A percentile compares a stretch with the other conserved stretches of the same genome.
Evolutionary conservation across 2,888 invertebrate genomes (phyloP).

Genomic region (Altica lythri): DNA sequence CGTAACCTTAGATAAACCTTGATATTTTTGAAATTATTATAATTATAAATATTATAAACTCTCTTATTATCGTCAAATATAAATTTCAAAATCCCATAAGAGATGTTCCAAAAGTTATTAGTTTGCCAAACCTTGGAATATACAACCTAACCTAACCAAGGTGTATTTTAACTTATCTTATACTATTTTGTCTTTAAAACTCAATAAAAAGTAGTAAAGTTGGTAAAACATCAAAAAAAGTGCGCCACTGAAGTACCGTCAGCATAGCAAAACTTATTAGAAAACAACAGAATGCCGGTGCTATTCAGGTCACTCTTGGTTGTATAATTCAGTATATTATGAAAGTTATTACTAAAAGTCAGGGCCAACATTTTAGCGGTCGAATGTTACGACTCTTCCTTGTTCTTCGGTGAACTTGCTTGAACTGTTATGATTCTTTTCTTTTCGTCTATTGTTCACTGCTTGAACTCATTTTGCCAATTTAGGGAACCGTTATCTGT

Average conservation of each 20-base stretch:
- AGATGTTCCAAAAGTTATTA: no score
- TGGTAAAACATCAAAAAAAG: background rate
- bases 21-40: no score
- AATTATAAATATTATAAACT: no score
- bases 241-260: slow-evolving; percentile 26
- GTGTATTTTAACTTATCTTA: background rate
- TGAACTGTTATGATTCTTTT: slow-evolving; percentile 34
- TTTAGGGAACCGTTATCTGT: slow-evolving; percentile 37
- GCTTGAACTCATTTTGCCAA: slow-evolving; percentile 34
- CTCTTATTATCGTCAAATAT: no score
- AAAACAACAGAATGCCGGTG: slow-evolving; percentile 35
- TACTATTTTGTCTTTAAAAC: background rate
- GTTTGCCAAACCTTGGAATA: no score
- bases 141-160: no score
- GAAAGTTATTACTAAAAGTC: slow-evolving; percentile 50
- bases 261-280: slow-evolving; percentile 33
- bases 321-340: slow-evolving; percentile 48
- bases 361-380: slow-evolving; percentile 48
- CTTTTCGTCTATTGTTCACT: slow-evolving; percentile 38
- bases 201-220: background rate
- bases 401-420: slow-evolving; percentile 38
- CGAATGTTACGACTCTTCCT: slow-evolving; percentile 45
- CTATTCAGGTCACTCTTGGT: slow-evolving; percentile 45
- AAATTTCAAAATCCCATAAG: no score
- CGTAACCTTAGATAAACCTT: no score